Percentiles rank a stretch among this genome's conserved stretches.
Evolutionary conservation across 2,797 vertebrate genomes (phyloP).

Genomic region (Bovichtus variegatus): DNA sequence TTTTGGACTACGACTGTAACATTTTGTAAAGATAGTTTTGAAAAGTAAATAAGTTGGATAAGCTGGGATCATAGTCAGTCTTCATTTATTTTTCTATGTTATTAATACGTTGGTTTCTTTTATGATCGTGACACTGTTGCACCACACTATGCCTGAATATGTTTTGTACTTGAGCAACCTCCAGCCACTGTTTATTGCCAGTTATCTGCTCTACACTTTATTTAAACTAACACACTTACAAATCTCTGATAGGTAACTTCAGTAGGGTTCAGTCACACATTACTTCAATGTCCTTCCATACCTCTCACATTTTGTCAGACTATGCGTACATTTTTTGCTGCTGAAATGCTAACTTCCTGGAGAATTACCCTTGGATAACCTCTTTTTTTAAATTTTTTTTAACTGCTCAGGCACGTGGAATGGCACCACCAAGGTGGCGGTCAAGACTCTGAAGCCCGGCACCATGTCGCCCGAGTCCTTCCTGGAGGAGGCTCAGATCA

Average conservation of each 20-base stretch:
- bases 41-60: neutral
- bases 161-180: neutral
- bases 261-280: neutral
- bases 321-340: too few species aligned
- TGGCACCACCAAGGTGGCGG: constrained; percentile 98
- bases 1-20: neutral
- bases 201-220: neutral
- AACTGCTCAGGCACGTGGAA: constrained; percentile 94
- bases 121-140: neutral
- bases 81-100: too few species aligned
- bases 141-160: neutral
- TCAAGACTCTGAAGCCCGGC: constrained; percentile 98
- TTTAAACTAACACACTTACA: constrained; percentile 1
- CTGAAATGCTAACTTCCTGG: too few species aligned
- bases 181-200: neutral
- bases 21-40: neutral
- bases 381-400: neutral
- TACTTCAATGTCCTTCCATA: neutral
- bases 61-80: neutral
- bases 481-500: constrained; percentile 98
- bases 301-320: neutral
- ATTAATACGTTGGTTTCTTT: neutral
- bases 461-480: constrained; percentile 99
- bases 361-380: neutral
- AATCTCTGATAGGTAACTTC: neutral